phyloP scores from a whole-genome alignment of 2,888 invertebrate genomes.

The Xestia sexstrigata region DNA sequence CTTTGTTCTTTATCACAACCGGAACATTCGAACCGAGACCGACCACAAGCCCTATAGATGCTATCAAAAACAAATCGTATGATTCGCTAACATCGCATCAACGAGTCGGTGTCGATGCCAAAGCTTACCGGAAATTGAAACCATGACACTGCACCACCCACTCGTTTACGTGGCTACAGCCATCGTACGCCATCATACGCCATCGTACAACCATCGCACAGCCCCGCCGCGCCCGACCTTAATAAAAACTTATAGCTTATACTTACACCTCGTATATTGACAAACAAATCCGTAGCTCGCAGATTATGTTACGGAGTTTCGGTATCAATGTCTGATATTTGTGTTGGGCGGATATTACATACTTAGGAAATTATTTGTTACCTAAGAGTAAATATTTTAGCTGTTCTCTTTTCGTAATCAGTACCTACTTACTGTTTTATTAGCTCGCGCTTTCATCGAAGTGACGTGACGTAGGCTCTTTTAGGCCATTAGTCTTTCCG shows the following conservation, averaged over 20 bases:
- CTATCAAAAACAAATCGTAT: slow-evolving; percentile 61
- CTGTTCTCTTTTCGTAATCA: slow-evolving; percentile 5
- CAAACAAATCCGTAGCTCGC: slow-evolving; percentile 51
- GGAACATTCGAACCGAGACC: slow-evolving; percentile 7
- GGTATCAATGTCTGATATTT: slow-evolving; percentile 44
- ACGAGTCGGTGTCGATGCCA: slow-evolving; percentile 51
- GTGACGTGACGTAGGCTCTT: slow-evolving; percentile 7
- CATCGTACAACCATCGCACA: slow-evolving; percentile 10
- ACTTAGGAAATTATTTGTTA: slow-evolving; percentile 35
- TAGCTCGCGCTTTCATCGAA: background rate
- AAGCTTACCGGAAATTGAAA: slow-evolving; percentile 78
- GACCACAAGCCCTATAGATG: slow-evolving; percentile 35
- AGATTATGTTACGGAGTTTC: slow-evolving; percentile 45
- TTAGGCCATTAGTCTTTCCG: slow-evolving; percentile 16
- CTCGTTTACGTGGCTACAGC: slow-evolving; percentile 31
- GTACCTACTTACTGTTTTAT: slow-evolving; percentile 4
- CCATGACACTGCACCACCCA: slow-evolving; percentile 75
- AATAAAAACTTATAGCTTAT: slow-evolving; percentile 59
- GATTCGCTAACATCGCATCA: slow-evolving; percentile 61
- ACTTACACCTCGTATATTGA: slow-evolving; percentile 53
- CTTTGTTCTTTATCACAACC: slow-evolving; percentile 14
- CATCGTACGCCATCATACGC: slow-evolving; percentile 14
- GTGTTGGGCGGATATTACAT: slow-evolving; percentile 44
- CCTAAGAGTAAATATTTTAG: slow-evolving; percentile 28
- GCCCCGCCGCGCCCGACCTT: slow-evolving; percentile 53